Evolutionary conservation across 2,888 invertebrate genomes (phyloP).

Genomic region (Chloromyia formosa): DNA sequence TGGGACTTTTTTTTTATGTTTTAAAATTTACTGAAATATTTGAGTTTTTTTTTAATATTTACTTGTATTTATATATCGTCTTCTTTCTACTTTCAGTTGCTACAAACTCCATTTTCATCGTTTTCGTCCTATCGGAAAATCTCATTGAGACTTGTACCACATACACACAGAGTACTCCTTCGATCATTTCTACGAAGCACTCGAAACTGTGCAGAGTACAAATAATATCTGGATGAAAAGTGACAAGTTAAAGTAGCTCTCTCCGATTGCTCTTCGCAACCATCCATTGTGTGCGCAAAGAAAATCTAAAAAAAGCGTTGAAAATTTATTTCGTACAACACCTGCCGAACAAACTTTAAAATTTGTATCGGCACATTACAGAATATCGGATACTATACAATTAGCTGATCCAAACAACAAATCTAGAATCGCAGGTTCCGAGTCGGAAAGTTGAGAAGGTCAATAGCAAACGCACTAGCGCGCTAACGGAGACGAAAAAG

Average conservation of each 20-base stretch:
- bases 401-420: too few species aligned
- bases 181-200: background rate
- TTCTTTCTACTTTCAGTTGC: constrained; percentile 10
- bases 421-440: background rate
- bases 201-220: background rate
- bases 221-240: background rate
- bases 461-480: background rate
- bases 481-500: constrained; percentile 4
- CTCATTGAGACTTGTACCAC: background rate
- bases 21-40: too few species aligned
- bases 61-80: too few species aligned
- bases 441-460: background rate
- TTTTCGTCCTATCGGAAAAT: background rate
- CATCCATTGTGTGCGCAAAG: too few species aligned
- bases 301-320: background rate
- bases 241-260: background rate
- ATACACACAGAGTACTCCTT: background rate
- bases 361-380: background rate
- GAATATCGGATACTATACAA: background rate
- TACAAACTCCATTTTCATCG: background rate
- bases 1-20: too few species aligned
- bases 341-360: background rate
- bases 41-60: too few species aligned
- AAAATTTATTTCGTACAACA: background rate
- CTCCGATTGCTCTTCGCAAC: too few species aligned